Percentiles rank a stretch among this genome's conserved stretches.
Conservation (phyloP, 2,888 invertebrate genomes). For the Frankliniella fusca region DNA sequence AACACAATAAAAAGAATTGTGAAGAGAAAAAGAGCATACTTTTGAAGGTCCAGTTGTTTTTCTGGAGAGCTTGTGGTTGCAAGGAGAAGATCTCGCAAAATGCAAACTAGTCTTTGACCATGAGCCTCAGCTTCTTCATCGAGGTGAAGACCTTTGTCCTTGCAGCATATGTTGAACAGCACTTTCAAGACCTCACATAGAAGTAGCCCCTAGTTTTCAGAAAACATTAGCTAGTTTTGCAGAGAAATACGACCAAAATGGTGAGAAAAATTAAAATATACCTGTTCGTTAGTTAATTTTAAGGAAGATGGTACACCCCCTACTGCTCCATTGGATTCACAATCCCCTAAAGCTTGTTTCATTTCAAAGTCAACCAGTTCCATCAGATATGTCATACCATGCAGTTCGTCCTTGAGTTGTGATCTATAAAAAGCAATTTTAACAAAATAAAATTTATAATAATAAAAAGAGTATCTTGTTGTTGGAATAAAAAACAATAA, state of each 20-base stretch:
- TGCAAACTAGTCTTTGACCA: conserved; percentile 65
- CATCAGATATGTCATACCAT: conserved; percentile 65
- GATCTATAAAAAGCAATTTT: conserved; percentile 46
- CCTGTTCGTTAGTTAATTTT: neutral
- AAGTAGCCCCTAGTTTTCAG: conserved; percentile 53
- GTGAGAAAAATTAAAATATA: neutral
- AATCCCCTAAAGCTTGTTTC: conserved; percentile 45
- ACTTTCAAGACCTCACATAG: conserved; percentile 72
- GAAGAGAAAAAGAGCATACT: conserved; percentile 44
- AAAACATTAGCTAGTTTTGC: conserved; percentile 31
- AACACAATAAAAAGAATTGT: conserved; percentile 4
- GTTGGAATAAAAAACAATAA: conserved; percentile 12
- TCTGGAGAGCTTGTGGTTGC: conserved; percentile 54
- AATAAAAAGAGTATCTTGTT: neutral
- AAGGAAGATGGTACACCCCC: neutral
- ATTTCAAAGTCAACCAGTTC: conserved; percentile 63
- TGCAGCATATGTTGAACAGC: conserved; percentile 66
- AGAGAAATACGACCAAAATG: conserved; percentile 34
- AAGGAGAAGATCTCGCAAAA: conserved; percentile 66
- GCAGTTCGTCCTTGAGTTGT: conserved; percentile 62
- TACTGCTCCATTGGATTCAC: neutral
- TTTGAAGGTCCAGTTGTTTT: conserved; percentile 62
- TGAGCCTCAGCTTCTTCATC: conserved; percentile 67
- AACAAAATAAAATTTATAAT: neutral
- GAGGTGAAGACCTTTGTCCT: conserved; percentile 40